Conservation (phyloP, 2,113 vertebrate species). For the Seriola quinqueradiata region DNA sequence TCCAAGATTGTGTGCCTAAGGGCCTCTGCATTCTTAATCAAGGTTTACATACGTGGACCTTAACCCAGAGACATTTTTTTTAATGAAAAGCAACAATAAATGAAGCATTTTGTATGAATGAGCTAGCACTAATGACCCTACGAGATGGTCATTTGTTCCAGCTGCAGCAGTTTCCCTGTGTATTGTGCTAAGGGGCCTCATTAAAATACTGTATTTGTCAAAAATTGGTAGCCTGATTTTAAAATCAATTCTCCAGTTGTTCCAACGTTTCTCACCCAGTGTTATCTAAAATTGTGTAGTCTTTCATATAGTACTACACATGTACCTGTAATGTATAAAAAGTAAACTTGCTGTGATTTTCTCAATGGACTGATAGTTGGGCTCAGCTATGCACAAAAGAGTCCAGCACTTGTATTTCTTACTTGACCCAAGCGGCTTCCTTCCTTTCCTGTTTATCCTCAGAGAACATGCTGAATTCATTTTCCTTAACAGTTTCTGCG, state of each 20-base stretch:
- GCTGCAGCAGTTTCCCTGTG: background rate
- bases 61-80: too few relatives aligned
- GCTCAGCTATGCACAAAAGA: background rate
- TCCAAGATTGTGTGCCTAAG: too few relatives aligned
- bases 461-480: slow-evolving; percentile 32
- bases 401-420: slow-evolving; percentile 9
- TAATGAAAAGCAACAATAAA: too few relatives aligned
- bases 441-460: slow-evolving; percentile 8
- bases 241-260: too few relatives aligned
- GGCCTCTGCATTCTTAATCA: too few relatives aligned
- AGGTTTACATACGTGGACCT: too few relatives aligned
- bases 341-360: background rate
- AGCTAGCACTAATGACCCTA: slow-evolving; percentile 5
- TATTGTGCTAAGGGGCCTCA: background rate
- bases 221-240: too few relatives aligned
- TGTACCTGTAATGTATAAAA: background rate
- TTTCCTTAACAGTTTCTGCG: slow-evolving; percentile 9
- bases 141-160: background rate
- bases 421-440: background rate
- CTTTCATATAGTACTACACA: background rate
- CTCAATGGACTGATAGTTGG: background rate
- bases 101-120: too few relatives aligned
- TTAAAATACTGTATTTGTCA: too few relatives aligned
- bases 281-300: too few relatives aligned
- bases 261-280: too few relatives aligned